phyloP scores from a whole-genome alignment of 2,797 vertebrate species.

The Semaprochilodus insignis region DNA sequence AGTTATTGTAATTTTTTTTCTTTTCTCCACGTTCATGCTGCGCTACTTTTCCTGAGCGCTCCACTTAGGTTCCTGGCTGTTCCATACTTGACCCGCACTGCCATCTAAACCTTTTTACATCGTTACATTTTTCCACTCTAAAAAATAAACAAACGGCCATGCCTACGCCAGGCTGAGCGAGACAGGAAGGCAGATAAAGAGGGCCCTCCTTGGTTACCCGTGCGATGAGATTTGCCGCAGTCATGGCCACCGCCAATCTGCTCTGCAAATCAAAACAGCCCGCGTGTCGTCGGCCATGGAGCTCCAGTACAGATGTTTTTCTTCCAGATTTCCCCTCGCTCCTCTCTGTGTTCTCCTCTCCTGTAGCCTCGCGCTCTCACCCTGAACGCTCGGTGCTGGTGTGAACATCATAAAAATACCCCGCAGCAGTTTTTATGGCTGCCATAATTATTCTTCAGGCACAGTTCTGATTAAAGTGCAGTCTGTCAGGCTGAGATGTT shows the following conservation, averaged over 20 bases:
- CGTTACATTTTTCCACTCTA: neutral
- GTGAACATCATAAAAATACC: conserved; percentile 38
- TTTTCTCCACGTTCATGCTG: neutral
- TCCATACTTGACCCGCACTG: neutral
- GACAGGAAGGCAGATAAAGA: conserved; percentile 33
- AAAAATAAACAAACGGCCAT: conserved; percentile 20
- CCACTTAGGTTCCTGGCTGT: neutral
- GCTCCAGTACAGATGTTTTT: conserved; percentile 44
- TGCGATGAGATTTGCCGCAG: conserved; percentile 2
- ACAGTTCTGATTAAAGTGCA: conserved; percentile 44
- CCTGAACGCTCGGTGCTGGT: neutral
- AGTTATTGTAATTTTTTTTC: conserved; percentile 22
- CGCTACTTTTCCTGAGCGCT: neutral
- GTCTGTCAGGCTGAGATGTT: conserved; percentile 26
- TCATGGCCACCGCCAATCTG: conserved; percentile 28
- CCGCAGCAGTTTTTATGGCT: conserved; percentile 32
- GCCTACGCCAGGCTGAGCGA: neutral
- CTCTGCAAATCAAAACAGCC: conserved; percentile 42
- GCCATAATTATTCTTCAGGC: conserved; percentile 50
- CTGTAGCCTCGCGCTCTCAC: conserved; percentile 30
- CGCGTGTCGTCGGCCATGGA: neutral
- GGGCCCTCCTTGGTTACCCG: neutral
- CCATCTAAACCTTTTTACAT: conserved; percentile 5
- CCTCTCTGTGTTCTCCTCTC: conserved; percentile 15
- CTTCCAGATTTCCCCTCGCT: conserved; percentile 20